These are phyloP conservation scores for Harpagifer antarcticus DNA, from an alignment of 2,797 vertebrate genomes.

Conservation along the genomic window DNA sequence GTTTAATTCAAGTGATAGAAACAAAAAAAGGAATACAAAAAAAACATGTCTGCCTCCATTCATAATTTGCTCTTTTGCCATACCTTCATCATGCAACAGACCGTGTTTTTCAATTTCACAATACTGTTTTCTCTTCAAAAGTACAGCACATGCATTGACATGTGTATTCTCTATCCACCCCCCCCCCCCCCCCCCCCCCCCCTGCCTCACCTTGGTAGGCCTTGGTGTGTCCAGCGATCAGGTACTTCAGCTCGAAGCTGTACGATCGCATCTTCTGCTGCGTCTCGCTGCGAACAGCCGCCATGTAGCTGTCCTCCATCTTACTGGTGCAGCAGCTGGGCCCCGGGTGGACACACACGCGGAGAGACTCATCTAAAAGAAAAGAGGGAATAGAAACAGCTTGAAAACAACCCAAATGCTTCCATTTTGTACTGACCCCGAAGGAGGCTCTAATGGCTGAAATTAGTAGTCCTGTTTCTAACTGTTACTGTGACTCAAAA, in stretches of 20 bases:
- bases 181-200: neutral
- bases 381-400: neutral
- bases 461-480: too few relatives aligned
- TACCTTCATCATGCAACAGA: neutral
- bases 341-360: constrained; percentile 88
- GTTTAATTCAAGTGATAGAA: neutral
- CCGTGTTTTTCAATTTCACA: neutral
- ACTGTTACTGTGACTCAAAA: too few relatives aligned
- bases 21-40: neutral
- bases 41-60: neutral
- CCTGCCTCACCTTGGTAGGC: constrained; percentile 81
- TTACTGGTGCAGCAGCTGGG: constrained; percentile 91
- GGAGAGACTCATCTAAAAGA: constrained; percentile 85
- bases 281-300: constrained; percentile 89
- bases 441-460: too few relatives aligned
- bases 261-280: constrained; percentile 90
- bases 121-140: neutral
- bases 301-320: constrained; percentile 93
- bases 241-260: constrained; percentile 93
- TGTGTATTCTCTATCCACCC: neutral
- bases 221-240: constrained; percentile 88
- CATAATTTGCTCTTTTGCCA: neutral
- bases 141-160: neutral
- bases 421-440: too few relatives aligned
- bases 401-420: too few relatives aligned